Percentiles rank a stretch among this genome's conserved stretches.
phyloP scores from a whole-genome alignment of 2,888 invertebrate genomes.

The Malacosoma neustria region DNA sequence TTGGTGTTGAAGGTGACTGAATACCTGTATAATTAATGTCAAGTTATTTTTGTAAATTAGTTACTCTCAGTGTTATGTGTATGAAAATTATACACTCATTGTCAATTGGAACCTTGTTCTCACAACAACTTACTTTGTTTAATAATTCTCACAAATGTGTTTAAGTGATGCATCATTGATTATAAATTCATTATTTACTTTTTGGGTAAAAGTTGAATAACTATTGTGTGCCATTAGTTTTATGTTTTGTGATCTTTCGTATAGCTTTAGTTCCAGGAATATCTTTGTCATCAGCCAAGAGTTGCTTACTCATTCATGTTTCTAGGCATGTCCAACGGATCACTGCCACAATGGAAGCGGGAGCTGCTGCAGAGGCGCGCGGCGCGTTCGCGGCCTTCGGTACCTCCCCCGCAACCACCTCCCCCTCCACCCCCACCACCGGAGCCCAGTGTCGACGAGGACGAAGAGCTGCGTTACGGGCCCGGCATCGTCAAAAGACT shows the following conservation, averaged over 20 bases:
- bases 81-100: background rate
- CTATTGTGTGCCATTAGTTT: too few species aligned
- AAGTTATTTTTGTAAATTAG: background rate
- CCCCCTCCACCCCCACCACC: conserved; percentile 39
- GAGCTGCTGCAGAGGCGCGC: conserved; percentile 85
- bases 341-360: conserved; percentile 87
- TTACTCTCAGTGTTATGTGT: background rate
- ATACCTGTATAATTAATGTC: background rate
- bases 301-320: too few species aligned
- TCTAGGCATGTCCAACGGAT: conserved; percentile 62
- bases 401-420: conserved; percentile 27
- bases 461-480: conserved; percentile 90
- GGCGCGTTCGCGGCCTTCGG: conserved; percentile 40
- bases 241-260: too few species aligned
- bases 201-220: too few species aligned
- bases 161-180: too few species aligned
- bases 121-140: too few species aligned
- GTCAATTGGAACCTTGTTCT: background rate
- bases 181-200: too few species aligned
- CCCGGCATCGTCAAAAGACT: conserved; percentile 93
- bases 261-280: too few species aligned
- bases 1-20: background rate
- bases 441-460: conserved; percentile 42
- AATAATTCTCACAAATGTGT: too few species aligned
- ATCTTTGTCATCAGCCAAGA: too few species aligned